Percentiles rank a stretch among this genome's conserved stretches.
Conservation (phyloP, 2,113 vertebrate species). For the Neoarius graeffei region DNA sequence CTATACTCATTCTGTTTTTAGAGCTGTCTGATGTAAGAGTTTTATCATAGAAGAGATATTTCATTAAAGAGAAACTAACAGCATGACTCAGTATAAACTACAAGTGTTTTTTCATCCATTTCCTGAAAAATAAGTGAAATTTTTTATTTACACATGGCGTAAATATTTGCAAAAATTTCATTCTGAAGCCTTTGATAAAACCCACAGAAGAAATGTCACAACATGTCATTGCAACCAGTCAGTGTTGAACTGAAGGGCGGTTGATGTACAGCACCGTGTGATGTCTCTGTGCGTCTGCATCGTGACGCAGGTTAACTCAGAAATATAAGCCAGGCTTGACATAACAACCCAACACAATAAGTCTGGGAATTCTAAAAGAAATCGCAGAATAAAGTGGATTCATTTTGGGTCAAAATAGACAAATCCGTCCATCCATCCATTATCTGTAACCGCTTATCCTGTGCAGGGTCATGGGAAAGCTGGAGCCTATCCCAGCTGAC, state of each 20-base stretch:
- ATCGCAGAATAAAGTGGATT: neutral
- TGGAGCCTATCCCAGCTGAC: no score
- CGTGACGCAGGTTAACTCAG: neutral
- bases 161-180: neutral
- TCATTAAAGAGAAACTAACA: neutral
- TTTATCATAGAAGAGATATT: neutral
- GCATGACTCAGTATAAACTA: neutral
- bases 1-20: neutral
- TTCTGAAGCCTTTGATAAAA: neutral
- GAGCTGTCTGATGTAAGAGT: neutral
- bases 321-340: neutral
- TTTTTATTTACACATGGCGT: neutral
- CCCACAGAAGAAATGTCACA: neutral
- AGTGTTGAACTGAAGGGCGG: neutral
- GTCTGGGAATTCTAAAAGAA: neutral
- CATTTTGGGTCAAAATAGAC: neutral
- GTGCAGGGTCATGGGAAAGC: no score
- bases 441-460: no score
- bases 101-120: neutral
- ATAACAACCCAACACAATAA: neutral
- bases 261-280: neutral
- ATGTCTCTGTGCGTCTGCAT: neutral
- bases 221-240: neutral
- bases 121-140: neutral
- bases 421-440: no score